These are phyloP conservation scores for Ctenoplectra terminalis DNA, from an alignment of 1,140 invertebrate genomes.

Conservation along the genomic window DNA sequence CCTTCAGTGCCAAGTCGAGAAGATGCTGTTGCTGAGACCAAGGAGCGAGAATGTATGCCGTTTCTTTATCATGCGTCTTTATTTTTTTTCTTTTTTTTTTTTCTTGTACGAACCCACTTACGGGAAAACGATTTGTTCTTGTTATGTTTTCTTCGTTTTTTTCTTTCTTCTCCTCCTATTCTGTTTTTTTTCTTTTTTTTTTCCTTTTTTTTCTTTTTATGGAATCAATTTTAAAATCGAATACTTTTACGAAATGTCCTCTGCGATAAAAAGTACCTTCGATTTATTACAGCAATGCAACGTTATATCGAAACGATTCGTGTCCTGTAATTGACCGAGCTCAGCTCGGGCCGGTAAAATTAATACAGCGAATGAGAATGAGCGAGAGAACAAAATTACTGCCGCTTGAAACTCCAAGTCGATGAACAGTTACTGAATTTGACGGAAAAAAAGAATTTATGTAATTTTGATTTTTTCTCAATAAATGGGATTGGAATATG, in stretches of 20 bases:
- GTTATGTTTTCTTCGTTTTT: neutral
- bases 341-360: no score
- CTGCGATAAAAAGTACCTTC: neutral
- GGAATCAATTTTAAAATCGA: neutral
- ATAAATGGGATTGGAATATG: no score
- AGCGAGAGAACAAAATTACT: no score
- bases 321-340: no score
- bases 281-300: neutral
- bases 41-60: slow-evolving; percentile 10
- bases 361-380: no score
- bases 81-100: slow-evolving; percentile 10
- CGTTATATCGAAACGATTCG: no score
- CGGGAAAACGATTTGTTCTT: neutral
- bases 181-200: neutral
- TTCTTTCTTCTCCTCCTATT: neutral
- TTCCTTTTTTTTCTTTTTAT: neutral
- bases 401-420: no score
- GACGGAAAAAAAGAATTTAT: no score
- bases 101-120: neutral
- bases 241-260: neutral
- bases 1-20: slow-evolving; percentile 66
- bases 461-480: no score
- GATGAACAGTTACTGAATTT: no score
- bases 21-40: slow-evolving; percentile 45
- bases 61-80: slow-evolving; percentile 9